These are phyloP conservation scores for Hystrix cristata DNA, from an alignment of 2,113 vertebrate genomes.

Conservation along the genomic window DNA sequence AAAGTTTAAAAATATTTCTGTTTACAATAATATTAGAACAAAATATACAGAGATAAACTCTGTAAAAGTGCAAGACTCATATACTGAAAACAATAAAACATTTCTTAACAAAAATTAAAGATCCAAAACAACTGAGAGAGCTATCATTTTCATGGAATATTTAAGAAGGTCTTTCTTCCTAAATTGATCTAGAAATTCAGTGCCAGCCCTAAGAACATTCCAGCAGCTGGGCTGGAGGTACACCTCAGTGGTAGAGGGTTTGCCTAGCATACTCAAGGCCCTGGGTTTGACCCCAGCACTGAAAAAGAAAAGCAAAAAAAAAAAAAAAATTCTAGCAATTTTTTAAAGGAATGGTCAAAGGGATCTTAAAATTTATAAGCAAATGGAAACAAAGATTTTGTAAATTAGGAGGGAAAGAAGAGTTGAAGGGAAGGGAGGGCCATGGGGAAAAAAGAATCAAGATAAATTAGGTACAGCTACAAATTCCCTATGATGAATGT, in stretches of 20 bases:
- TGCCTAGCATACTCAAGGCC: neutral
- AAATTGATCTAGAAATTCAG: neutral
- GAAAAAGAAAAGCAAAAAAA: neutral
- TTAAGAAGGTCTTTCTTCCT: neutral
- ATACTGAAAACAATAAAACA: neutral
- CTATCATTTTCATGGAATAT: neutral
- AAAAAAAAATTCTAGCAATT: neutral
- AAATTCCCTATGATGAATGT: neutral
- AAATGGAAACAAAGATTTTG: neutral
- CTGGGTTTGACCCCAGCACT: neutral
- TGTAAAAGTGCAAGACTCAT: neutral
- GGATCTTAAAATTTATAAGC: neutral
- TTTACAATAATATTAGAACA: neutral
- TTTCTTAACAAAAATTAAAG: conserved; percentile 33
- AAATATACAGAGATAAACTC: neutral
- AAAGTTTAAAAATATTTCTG: neutral
- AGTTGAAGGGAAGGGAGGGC: no score
- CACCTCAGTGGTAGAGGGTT: neutral
- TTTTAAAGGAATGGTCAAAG: neutral
- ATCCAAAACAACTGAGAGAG: neutral
- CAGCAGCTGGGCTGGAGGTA: neutral
- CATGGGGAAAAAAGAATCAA: no score
- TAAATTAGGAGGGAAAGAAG: neutral
- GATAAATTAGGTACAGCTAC: neutral
- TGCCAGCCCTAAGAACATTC: neutral